These are phyloP conservation scores for Mechanitis mazaeus DNA, from an alignment of 2,888 invertebrate genomes.

Conservation along the genomic window DNA sequence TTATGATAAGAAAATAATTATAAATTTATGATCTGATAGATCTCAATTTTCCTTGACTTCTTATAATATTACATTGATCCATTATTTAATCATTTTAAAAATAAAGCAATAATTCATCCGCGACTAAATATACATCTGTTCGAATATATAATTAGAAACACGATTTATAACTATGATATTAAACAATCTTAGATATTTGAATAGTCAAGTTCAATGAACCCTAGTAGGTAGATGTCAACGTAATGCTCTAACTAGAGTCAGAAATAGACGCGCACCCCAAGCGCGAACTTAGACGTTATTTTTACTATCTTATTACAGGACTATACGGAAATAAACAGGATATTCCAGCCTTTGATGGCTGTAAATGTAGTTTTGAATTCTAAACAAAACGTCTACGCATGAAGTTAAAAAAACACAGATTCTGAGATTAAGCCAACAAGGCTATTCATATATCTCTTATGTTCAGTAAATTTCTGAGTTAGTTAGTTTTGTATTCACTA, in stretches of 20 bases:
- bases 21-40: too few relatives aligned
- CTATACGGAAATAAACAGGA: slow-evolving; percentile 57
- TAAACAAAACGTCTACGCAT: slow-evolving; percentile 18
- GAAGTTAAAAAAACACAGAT: neutral
- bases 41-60: too few relatives aligned
- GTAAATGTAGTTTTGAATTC: slow-evolving; percentile 22
- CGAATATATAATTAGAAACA: too few relatives aligned
- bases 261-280: slow-evolving; percentile 67
- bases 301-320: slow-evolving; percentile 60
- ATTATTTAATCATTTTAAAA: too few relatives aligned
- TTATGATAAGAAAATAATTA: too few relatives aligned
- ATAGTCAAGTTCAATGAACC: slow-evolving; percentile 38
- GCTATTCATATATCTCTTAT: too few relatives aligned
- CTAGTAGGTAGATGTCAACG: slow-evolving; percentile 40
- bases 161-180: too few relatives aligned
- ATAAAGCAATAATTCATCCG: too few relatives aligned
- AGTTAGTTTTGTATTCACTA: too few relatives aligned
- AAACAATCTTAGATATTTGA: neutral
- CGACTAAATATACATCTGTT: too few relatives aligned
- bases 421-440: neutral
- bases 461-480: too few relatives aligned
- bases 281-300: slow-evolving; percentile 73
- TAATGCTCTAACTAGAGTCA: slow-evolving; percentile 56
- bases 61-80: too few relatives aligned
- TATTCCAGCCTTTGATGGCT: slow-evolving; percentile 34